These are phyloP conservation scores for Pantelozetes paolii DNA, from an alignment of 2,888 invertebrate genomes.

Conservation along the genomic window DNA sequence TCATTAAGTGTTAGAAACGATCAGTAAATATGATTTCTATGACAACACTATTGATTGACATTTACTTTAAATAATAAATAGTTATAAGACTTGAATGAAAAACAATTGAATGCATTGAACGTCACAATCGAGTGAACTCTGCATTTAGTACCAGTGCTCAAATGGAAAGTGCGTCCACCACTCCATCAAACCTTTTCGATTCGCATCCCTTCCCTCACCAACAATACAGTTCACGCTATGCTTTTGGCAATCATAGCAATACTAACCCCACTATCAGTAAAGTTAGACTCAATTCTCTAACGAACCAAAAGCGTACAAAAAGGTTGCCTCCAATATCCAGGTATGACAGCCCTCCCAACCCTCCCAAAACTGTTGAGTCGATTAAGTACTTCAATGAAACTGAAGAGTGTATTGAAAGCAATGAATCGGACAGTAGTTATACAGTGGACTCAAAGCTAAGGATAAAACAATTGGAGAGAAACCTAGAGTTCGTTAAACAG, in stretches of 20 bases:
- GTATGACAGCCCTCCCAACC: background rate
- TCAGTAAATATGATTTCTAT: constrained; percentile 4
- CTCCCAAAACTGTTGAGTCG: background rate
- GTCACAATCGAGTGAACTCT: no score
- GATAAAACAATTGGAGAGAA: constrained; percentile 15
- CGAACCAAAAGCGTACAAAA: background rate
- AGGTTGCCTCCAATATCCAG: background rate
- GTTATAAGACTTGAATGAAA: background rate
- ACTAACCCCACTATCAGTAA: background rate
- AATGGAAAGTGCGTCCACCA: constrained; percentile 3
- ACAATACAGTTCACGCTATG: constrained; percentile 7
- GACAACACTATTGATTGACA: constrained; percentile 34
- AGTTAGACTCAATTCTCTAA: background rate
- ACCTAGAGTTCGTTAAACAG: constrained; percentile 6
- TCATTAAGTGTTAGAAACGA: background rate
- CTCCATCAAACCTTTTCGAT: constrained; percentile 1
- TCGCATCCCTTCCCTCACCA: constrained; percentile 15
- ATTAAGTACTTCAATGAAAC: background rate
- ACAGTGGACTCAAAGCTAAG: constrained; percentile 6
- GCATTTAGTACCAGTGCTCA: background rate
- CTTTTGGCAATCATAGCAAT: background rate
- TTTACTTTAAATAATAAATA: constrained; percentile 2
- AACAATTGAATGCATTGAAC: no score
- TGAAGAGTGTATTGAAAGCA: background rate
- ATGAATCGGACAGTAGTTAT: background rate